Evolutionary conservation across 2,888 invertebrate genomes (phyloP), one percentile per base, ranked within the genome.

Genomic region (Byasa hedistus): DNA sequence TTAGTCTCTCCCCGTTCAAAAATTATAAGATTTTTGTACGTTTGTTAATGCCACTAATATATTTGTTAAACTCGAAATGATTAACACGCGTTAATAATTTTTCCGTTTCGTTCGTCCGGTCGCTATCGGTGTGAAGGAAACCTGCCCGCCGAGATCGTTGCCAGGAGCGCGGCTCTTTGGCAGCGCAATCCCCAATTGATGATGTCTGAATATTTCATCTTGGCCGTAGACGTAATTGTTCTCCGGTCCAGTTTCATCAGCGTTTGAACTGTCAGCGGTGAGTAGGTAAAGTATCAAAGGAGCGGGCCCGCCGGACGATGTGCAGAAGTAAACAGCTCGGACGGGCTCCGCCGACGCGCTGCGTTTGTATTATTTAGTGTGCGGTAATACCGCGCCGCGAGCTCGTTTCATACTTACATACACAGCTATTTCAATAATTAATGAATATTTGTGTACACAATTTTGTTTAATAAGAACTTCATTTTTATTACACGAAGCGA

Each of bases 201-300:
- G 59, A 10, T 17, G 15, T 32, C 32, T 56, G 21, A 44, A 66
- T 66, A 59, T 52, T 23, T 63, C 63, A 55, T 58, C 22, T 48
- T 48, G 32, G 32, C 58, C 27, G 21, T 36, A 54, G 32, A 62
- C 57, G 57, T 66, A 48, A 63, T 59, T 59, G 62, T 66, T 62
- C 7, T 44, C 17, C 48, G 36, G 48, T 66, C 61, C 68, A 71
- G 71, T 67, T 73, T 70, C 66, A 69, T 27, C 57, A 21, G 21
- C 52, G 60, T 71, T 70, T 69, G 69, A 69, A 67, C 68, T 69
- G 69, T 69, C 69, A 63, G 69, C 61, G 60, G 55, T 65, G 56
- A 59, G 68, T 65, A 65, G 61, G 55, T 68, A 57, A 66, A 65
- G 68, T 70, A 71, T 72, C 68, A 68, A 68, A 70, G 70, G 68